phyloP scores from a whole-genome alignment of 2,113 vertebrate genomes.

The Chloebia gouldiae region DNA sequence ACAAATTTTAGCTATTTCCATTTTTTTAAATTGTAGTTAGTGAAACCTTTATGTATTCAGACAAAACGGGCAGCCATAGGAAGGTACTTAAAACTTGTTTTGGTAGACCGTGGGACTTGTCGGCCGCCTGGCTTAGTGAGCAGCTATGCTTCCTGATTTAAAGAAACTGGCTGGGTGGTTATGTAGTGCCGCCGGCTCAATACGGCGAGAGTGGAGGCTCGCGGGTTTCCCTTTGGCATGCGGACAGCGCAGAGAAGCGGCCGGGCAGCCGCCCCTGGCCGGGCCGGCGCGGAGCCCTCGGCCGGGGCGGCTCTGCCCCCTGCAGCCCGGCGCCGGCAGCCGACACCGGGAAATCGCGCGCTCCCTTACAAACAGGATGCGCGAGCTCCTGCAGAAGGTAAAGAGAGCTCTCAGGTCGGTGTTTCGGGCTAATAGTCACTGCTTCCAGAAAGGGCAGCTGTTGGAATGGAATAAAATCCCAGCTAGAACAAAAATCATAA shows the following conservation, averaged over 20 bases:
- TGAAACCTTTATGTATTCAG: neutral
- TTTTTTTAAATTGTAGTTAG: neutral
- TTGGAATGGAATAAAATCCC: neutral
- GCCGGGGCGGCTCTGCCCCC: slow-evolving; percentile 70
- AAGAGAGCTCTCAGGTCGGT: neutral
- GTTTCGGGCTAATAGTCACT: neutral
- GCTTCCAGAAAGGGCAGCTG: neutral
- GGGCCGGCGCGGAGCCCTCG: neutral
- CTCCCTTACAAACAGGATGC: neutral
- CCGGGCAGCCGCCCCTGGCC: neutral
- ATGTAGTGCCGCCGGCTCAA: neutral
- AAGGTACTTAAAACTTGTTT: neutral
- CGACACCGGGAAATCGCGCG: neutral
- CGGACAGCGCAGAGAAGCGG: neutral
- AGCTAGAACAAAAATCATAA: neutral
- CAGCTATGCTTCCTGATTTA: neutral
- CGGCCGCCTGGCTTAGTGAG: neutral
- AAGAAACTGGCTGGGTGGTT: neutral
- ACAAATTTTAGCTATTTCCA: neutral
- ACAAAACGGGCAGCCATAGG: neutral
- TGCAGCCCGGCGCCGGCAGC: slow-evolving; percentile 66
- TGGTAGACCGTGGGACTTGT: neutral
- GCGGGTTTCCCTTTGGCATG: neutral
- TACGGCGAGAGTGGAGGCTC: neutral
- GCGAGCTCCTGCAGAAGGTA: neutral